Percentiles rank a stretch among this genome's conserved stretches.
Evolutionary conservation across 2,113 vertebrate species (phyloP).

Genomic region (Tylochromis polylepis): DNA sequence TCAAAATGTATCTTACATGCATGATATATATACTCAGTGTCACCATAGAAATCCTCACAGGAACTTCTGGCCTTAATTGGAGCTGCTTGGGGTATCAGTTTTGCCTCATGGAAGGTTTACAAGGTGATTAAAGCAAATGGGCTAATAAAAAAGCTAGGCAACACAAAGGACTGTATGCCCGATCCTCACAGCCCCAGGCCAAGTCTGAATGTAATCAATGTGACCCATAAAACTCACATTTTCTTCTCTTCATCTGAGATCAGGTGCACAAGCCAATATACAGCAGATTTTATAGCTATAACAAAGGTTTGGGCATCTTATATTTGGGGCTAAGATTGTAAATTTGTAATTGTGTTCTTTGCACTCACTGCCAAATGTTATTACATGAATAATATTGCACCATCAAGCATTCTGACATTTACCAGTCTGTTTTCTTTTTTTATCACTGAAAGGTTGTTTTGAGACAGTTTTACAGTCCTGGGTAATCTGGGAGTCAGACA

Average conservation of each 20-base stretch:
- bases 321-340: conserved; percentile 42
- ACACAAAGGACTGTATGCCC: conserved; percentile 29
- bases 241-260: conserved; percentile 52
- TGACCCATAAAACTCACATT: conserved; percentile 64
- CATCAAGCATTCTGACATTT: conserved; percentile 56
- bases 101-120: conserved; percentile 59
- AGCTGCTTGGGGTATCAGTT: conserved; percentile 46
- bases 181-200: conserved; percentile 42
- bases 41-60: conserved; percentile 23
- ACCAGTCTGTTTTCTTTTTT: not conserved
- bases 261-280: conserved; percentile 55
- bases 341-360: conserved; percentile 47
- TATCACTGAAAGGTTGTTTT: not conserved
- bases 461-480: not conserved
- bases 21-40: not conserved
- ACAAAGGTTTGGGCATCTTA: conserved; percentile 45
- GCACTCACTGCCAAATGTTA: not conserved
- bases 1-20: not conserved
- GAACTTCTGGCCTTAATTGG: conserved; percentile 35
- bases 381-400: conserved; percentile 9
- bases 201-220: conserved; percentile 63
- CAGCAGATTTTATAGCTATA: conserved; percentile 51
- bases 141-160: conserved; percentile 63
- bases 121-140: conserved; percentile 70
- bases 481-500: conserved; percentile 6